Base-by-base conservation (phyloP, 1,140 invertebrate species). In the Zaprionus capensis region DNA sequence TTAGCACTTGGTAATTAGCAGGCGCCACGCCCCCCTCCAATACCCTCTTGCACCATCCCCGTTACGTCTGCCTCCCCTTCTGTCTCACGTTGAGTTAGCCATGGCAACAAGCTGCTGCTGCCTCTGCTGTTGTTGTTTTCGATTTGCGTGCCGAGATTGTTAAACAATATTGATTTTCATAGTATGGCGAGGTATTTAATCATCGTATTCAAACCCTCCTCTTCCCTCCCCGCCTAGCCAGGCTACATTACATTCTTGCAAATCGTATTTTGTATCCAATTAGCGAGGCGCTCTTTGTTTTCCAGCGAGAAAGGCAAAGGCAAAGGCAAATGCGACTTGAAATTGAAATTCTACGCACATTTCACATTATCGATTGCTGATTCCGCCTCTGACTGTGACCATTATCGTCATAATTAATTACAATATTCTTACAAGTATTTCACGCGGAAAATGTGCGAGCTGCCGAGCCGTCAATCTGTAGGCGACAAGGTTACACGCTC, bases 1-100 rank as follows among this genome's bases (percentile, higher is more conserved):
- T 82, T 75, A 82, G 79, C 83, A 80, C 76, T 77, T 71, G 83
- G 76, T 80, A 82, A 86, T 85, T 85, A 86, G 76, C 73, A 69
- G 65, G 59, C 62, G 22, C 24, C 28, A 57, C 15, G 28, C 26
- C 41, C 38, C 46, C 46, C 12, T 17, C 28, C 24, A 26, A 28
- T 26, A 24, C 24, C 53, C 53, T 11, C 36, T 31, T 17, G 14
- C 24, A 38, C 15, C 59, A 9, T 3, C 5, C 15, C 7, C 17
- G 41, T 15, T 15, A 46, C 63, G 26, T 22, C 72, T 64, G 49
- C 22, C 5, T n/a, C 11, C 26, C 9, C 26, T 2, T 20, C 17
- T 12, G 17, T 17, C 26, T 4, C 46, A 44, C 41, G 53, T 59
- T 71, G 22, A 26, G 12, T 12, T 49, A 49, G 34, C 70, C 75